A percentile compares a stretch with the other conserved stretches of the same genome.
Evolutionary conservation across 2,888 invertebrate species (phyloP).

Genomic region (Teleiodes luculella): DNA sequence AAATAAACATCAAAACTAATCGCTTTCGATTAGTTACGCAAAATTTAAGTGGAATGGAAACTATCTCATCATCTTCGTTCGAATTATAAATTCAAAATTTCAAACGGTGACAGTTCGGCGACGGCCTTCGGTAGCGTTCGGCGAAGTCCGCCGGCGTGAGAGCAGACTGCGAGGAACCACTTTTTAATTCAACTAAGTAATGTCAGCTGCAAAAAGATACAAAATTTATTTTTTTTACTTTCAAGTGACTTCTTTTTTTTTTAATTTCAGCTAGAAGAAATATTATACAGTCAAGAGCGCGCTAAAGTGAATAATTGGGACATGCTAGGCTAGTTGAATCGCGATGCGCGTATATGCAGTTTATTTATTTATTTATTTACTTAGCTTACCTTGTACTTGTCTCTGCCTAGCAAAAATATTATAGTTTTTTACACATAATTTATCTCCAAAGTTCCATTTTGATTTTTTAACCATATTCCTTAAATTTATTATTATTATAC

Average conservation of each 20-base stretch:
- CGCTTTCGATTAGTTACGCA: slow-evolving; percentile 9
- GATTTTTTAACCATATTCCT: too few species aligned
- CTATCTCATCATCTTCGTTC: background rate
- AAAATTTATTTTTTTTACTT: too few species aligned
- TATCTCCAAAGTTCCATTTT: too few species aligned
- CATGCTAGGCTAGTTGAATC: too few species aligned
- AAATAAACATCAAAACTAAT: slow-evolving; percentile 2
- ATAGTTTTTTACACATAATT: too few species aligned
- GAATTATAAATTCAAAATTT: slow-evolving; percentile 14
- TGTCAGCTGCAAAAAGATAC: background rate
- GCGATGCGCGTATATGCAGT: background rate
- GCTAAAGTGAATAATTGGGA: too few species aligned
- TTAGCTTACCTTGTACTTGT: background rate
- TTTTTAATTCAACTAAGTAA: slow-evolving; percentile 8
- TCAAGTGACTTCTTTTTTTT: too few species aligned
- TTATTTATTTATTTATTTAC: background rate
- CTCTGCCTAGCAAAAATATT: background rate
- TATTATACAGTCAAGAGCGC: too few species aligned
- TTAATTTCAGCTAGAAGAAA: too few species aligned
- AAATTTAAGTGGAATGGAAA: slow-evolving; percentile 9
- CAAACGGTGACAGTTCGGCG: background rate
- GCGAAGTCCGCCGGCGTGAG: background rate
- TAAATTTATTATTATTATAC: too few species aligned
- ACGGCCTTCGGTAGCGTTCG: background rate
- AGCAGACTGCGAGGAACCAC: slow-evolving; percentile 37